Percentiles rank a stretch among this genome's conserved stretches.
phyloP scores from a whole-genome alignment of 1,140 invertebrate species.

The Potamilus streckersoni region DNA sequence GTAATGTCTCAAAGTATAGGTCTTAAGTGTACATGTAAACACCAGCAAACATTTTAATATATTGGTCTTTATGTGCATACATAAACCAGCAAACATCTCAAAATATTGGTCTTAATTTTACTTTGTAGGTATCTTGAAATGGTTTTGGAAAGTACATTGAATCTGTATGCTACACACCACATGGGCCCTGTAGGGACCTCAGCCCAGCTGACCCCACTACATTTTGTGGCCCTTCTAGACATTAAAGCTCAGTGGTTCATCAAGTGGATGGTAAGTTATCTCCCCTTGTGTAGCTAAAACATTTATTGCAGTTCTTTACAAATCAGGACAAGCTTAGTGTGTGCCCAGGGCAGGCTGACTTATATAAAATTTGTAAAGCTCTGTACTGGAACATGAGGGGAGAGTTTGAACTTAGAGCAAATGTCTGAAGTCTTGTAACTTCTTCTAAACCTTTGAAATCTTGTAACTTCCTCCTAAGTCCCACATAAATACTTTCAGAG shows the following conservation, averaged over 20 bases:
- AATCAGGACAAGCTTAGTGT: neutral
- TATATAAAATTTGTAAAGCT: too few species aligned
- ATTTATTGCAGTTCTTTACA: neutral
- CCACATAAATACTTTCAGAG: too few species aligned
- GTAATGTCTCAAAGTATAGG: neutral
- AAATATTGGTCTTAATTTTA: neutral
- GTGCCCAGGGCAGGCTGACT: too few species aligned
- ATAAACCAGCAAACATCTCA: neutral
- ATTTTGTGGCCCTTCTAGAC: constrained; percentile 65
- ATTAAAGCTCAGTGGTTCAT: constrained; percentile 66
- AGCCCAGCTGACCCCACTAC: constrained; percentile 56
- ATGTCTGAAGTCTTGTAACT: too few species aligned
- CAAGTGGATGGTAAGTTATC: constrained; percentile 65
- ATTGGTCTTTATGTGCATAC: neutral
- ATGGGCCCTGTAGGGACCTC: constrained; percentile 29
- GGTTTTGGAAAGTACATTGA: constrained; percentile 61
- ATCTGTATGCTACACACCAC: constrained; percentile 51
- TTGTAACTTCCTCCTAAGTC: too few species aligned
- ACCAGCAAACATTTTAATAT: neutral
- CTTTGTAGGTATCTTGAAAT: constrained; percentile 60
- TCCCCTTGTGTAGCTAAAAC: neutral
- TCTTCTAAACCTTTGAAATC: too few species aligned
- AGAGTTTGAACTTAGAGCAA: too few species aligned
- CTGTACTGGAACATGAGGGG: too few species aligned
- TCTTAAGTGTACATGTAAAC: neutral